These are phyloP conservation scores for Catharus minimus DNA, from an alignment of 2,113 vertebrate species.

Conservation along the genomic window DNA sequence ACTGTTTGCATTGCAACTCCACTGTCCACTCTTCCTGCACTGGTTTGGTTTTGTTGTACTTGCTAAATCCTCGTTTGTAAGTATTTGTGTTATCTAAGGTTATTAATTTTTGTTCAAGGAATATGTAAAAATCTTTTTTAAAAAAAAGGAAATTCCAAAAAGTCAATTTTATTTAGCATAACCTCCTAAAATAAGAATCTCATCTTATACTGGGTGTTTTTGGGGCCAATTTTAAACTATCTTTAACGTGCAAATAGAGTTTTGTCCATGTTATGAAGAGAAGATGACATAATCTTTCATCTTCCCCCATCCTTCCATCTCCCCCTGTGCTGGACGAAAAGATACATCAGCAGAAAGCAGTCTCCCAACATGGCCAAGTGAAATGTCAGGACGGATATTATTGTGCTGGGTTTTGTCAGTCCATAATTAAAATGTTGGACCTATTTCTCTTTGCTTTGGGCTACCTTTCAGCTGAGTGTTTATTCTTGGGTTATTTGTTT, in stretches of 20 bases:
- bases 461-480: not conserved
- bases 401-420: not conserved
- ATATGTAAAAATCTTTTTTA: not conserved
- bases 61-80: not conserved
- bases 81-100: not conserved
- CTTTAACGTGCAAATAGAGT: not conserved
- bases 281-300: conserved; percentile 15
- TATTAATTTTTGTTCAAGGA: not conserved
- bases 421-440: not conserved
- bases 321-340: not conserved
- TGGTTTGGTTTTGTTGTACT: not conserved
- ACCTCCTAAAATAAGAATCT: not conserved
- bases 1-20: not conserved
- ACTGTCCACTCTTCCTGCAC: not conserved
- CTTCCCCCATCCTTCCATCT: not conserved
- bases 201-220: fast-evolving
- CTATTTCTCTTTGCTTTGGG: not conserved
- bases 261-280: not conserved
- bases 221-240: not conserved
- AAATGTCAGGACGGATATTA: not conserved
- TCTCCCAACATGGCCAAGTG: not conserved
- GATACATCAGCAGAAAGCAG: not conserved
- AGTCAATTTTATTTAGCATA: not conserved
- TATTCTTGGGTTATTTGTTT: not conserved
- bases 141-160: not conserved